Evolutionary conservation across 1,140 invertebrate species (phyloP).

Genomic region (Bombus turneri): DNA sequence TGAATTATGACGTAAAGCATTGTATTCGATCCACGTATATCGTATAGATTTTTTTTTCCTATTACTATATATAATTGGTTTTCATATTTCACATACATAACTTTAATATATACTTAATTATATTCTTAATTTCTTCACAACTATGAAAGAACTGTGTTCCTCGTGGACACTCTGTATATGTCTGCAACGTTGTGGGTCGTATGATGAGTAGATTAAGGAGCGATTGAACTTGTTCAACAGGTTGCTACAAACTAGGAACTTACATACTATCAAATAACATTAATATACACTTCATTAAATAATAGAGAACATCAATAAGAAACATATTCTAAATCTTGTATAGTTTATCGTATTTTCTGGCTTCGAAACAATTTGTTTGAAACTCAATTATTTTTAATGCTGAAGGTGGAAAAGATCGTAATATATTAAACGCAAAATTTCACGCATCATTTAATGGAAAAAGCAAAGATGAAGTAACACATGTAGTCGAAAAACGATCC

Average conservation of each 20-base stretch:
- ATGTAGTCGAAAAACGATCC: too few species aligned
- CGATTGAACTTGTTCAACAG: slow-evolving; percentile 10
- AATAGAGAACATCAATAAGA: background rate
- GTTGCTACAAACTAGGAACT: background rate
- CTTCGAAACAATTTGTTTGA: background rate
- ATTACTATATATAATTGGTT: background rate
- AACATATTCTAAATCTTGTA: background rate
- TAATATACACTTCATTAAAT: background rate
- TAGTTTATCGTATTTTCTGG: background rate
- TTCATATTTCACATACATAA: background rate
- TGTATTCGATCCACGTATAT: background rate
- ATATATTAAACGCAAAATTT: background rate
- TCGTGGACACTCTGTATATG: background rate
- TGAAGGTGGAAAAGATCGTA: background rate
- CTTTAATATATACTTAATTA: background rate
- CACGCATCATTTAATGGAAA: background rate
- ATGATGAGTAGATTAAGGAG: slow-evolving; percentile 7
- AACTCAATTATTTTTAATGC: background rate
- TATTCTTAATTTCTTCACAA: background rate
- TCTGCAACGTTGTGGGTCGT: background rate
- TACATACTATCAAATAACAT: background rate
- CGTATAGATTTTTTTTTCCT: background rate
- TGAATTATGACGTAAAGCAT: background rate
- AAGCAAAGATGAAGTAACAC: background rate
- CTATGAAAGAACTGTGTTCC: background rate